Percentiles rank a stretch among this genome's conserved stretches.
Evolutionary conservation across 2,888 invertebrate genomes (phyloP).

Genomic region (Plebejus melissa): DNA sequence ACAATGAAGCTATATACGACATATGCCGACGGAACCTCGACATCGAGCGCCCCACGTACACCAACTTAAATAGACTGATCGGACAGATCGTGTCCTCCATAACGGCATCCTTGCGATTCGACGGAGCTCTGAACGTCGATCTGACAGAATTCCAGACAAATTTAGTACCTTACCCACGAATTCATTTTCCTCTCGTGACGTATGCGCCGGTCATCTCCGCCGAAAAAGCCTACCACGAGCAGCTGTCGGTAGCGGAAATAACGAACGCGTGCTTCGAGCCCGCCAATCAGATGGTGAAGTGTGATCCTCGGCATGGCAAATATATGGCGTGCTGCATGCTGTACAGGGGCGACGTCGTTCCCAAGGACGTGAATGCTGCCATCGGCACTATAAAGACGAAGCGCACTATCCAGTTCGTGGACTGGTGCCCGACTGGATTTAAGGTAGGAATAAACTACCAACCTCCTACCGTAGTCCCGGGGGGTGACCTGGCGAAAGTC

Average conservation of each 20-base stretch:
- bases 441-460: conserved; percentile 93
- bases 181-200: conserved; percentile 94
- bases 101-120: conserved; percentile 94
- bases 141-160: conserved; percentile 96
- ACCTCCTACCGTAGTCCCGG: conserved; percentile 92
- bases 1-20: conserved; percentile 93
- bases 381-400: conserved; percentile 97
- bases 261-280: conserved; percentile 97
- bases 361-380: conserved; percentile 95
- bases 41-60: conserved; percentile 96
- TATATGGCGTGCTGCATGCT: conserved; percentile 98
- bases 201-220: conserved; percentile 95
- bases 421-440: conserved; percentile 91
- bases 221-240: conserved; percentile 96
- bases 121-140: conserved; percentile 94
- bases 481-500: conserved; percentile 94
- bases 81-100: conserved; percentile 96
- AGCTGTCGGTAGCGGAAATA: conserved; percentile 93
- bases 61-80: conserved; percentile 95
- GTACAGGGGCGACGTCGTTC: conserved; percentile 96
- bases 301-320: conserved; percentile 93
- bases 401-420: conserved; percentile 94
- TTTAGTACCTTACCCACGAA: conserved; percentile 95
- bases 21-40: conserved; percentile 95
- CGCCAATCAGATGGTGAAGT: conserved; percentile 96